A percentile compares a stretch with the other conserved stretches of the same genome.
Evolutionary conservation across 2,888 invertebrate genomes (phyloP).

Genomic region (Aethes cnicana): DNA sequence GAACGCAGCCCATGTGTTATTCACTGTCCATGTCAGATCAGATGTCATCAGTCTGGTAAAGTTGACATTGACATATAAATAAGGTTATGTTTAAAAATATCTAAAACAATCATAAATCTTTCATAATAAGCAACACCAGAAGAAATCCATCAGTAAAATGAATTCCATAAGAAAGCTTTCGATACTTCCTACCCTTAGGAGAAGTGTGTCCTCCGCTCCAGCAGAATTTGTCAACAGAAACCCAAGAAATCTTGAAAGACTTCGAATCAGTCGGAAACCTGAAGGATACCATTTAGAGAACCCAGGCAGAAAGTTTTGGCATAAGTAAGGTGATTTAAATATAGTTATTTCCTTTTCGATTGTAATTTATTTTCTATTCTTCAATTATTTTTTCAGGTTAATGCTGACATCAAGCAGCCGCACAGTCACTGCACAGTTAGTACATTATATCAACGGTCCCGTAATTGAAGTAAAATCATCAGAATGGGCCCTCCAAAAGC

Average conservation of each 20-base stretch:
- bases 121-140: neutral
- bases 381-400: slow-evolving; percentile 72
- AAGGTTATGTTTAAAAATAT: neutral
- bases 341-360: slow-evolving; percentile 11
- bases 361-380: neutral
- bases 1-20: too few relatives aligned
- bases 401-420: slow-evolving; percentile 75
- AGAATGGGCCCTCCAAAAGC: slow-evolving; percentile 92
- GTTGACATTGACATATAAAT: too few relatives aligned
- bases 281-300: slow-evolving; percentile 91
- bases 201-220: slow-evolving; percentile 54
- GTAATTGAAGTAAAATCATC: slow-evolving; percentile 90
- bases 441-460: slow-evolving; percentile 90
- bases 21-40: too few relatives aligned
- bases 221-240: slow-evolving; percentile 87
- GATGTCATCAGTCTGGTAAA: too few relatives aligned
- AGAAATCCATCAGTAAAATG: slow-evolving; percentile 43
- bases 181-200: slow-evolving; percentile 41
- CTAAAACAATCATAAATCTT: neutral
- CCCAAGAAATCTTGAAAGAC: slow-evolving; percentile 92
- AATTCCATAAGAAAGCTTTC: slow-evolving; percentile 46
- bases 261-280: slow-evolving; percentile 92
- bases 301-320: slow-evolving; percentile 88
- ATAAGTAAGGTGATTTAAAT: slow-evolving; percentile 84
- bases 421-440: slow-evolving; percentile 86